Base-by-base conservation (phyloP, 2,888 invertebrate species). In the Lithophane leautieri region DNA sequence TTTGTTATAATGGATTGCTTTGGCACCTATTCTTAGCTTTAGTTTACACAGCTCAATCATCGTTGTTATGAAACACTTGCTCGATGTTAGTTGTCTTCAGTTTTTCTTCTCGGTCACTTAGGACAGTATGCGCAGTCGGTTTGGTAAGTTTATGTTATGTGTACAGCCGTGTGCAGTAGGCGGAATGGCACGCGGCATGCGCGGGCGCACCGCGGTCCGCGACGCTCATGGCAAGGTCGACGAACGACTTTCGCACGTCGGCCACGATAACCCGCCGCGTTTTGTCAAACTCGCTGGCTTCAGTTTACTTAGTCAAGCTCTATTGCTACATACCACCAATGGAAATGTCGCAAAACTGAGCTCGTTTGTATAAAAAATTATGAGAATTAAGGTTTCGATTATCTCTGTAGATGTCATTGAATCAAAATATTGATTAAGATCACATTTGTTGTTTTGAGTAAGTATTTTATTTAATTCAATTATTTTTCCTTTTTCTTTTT, bases 191-290 rank as follows among this genome's bases (percentile, higher is more conserved):
- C 91, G 95, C 94, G 91, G 93, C 83, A 87, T 54, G 91, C 91
- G 92, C 90, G 89, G 83, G 84, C 91, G 91, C 92, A 87, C 83
- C 82, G 83, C 73, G 82, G 87, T 86, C 82, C 81, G 81, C 90
- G 91, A 90, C 91, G 91, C 90, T 92, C 89, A 85, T 89, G 90
- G 94, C 96, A 96, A 96, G 96, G 96, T 96, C 96, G 96, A 94
- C 94, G 95, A 92, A 95, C 96, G 96, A 96, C 96, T 96, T 96
- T 96, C 96, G 96, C 95, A 96, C 93, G 94, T 91, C 89, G 90
- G 84, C 90, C 79, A 88, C 88, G 86, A 82, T 91, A 89, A 90
- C 90, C 86, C 82, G 88, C 89, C 88, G 86, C 88, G 88, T 90
- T 92, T 90, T 90, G 91, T 88, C 88, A 90, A 88, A 91, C 87